These are phyloP conservation scores for Meriones psammophilus DNA, from an alignment of 2,797 vertebrate species.

Conservation along the genomic window DNA sequence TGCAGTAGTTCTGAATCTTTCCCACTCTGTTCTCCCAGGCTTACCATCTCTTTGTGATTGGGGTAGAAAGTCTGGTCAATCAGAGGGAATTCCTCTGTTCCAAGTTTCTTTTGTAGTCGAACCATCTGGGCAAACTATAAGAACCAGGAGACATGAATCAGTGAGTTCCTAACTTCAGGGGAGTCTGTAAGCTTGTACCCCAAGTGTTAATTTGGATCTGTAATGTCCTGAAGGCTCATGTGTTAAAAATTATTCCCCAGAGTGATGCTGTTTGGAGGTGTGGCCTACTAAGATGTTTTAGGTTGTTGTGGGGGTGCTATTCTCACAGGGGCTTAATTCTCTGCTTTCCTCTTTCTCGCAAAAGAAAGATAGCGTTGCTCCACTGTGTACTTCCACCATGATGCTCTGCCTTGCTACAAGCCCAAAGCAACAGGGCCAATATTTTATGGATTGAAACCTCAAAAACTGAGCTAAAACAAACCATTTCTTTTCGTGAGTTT, in stretches of 20 bases:
- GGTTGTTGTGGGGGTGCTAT: not conserved
- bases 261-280: not conserved
- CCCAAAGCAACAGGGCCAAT: not conserved
- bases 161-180: slow-evolving; percentile 12
- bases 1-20: not conserved
- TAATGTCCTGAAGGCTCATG: not conserved
- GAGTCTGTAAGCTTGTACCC: not conserved
- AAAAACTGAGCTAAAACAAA: not conserved
- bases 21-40: slow-evolving; percentile 76
- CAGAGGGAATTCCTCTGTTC: slow-evolving; percentile 94
- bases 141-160: slow-evolving; percentile 65
- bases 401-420: not conserved
- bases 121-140: slow-evolving; percentile 95
- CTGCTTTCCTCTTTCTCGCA: not conserved
- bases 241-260: not conserved
- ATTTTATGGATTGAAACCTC: not conserved
- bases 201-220: not conserved
- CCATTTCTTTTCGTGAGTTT: not conserved
- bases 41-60: slow-evolving; percentile 97
- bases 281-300: not conserved
- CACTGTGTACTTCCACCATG: not conserved
- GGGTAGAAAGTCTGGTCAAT: slow-evolving; percentile 97
- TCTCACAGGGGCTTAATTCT: not conserved
- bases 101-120: slow-evolving; percentile 92
- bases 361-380: not conserved